These are phyloP conservation scores for Stenopsyche tienmushanensis DNA, from an alignment of 1,140 invertebrate genomes.

Conservation along the genomic window DNA sequence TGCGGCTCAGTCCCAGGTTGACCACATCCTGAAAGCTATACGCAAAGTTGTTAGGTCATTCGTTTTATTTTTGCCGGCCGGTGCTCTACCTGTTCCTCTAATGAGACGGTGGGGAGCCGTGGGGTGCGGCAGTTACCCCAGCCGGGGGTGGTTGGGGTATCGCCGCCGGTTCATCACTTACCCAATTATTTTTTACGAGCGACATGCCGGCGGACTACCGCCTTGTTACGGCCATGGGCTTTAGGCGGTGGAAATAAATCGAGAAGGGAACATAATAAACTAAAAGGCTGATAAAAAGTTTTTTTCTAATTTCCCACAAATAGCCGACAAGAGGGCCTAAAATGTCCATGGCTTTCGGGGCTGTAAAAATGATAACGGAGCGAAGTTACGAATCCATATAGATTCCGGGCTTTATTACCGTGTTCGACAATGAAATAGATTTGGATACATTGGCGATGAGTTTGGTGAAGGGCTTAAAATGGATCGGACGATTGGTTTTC, in stretches of 20 bases:
- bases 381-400: no score
- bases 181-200: constrained; percentile 40
- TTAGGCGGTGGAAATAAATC: constrained; percentile 7
- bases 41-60: no score
- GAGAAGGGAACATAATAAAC: background rate
- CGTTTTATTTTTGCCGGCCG: no score
- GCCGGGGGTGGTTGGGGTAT: background rate
- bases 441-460: no score
- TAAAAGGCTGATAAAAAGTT: background rate
- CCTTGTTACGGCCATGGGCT: constrained; percentile 24
- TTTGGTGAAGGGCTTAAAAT: no score
- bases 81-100: background rate
- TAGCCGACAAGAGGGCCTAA: background rate
- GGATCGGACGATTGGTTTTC: no score
- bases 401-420: no score
- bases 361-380: background rate
- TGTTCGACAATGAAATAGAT: no score
- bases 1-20: no score
- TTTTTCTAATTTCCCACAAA: background rate
- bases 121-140: background rate
- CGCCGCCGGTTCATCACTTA: constrained; percentile 26
- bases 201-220: constrained; percentile 20
- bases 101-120: background rate
- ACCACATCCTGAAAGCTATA: no score
- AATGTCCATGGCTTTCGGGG: background rate